Evolutionary conservation across 2,113 vertebrate genomes (phyloP).

Genomic region (Nesogale talazaci): DNA sequence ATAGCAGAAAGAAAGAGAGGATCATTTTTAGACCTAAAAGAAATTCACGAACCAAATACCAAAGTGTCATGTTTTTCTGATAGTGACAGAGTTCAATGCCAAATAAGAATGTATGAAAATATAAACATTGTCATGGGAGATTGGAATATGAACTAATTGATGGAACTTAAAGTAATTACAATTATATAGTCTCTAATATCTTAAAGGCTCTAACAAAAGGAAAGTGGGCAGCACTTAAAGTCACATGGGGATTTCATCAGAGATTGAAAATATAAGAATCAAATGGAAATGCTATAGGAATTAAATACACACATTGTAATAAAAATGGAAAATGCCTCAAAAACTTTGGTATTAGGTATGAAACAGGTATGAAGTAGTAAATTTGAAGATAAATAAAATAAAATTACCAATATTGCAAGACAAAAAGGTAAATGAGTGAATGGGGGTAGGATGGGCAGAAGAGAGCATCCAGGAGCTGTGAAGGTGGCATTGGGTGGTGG

Average conservation of each 20-base stretch:
- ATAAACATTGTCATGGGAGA: background rate
- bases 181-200: background rate
- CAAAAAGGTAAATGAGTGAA: too few relatives aligned
- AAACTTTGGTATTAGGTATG: background rate
- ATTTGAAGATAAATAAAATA: too few relatives aligned
- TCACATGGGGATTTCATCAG: background rate
- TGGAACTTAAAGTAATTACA: conserved; percentile 33
- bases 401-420: too few relatives aligned
- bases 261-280: background rate
- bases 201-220: conserved; percentile 20
- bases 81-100: conserved; percentile 31
- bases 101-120: background rate
- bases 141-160: background rate
- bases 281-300: background rate
- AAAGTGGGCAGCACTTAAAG: background rate
- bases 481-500: too few relatives aligned
- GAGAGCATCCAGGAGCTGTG: too few relatives aligned
- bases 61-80: conserved; percentile 23
- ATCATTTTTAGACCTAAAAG: background rate
- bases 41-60: conserved; percentile 31
- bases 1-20: too few relatives aligned
- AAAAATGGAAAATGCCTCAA: background rate
- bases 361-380: background rate
- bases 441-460: too few relatives aligned
- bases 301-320: too few relatives aligned